A percentile compares a stretch with the other conserved stretches of the same genome.
phyloP scores from a whole-genome alignment of 1,140 invertebrate genomes.

The Colletes latitarsis region DNA sequence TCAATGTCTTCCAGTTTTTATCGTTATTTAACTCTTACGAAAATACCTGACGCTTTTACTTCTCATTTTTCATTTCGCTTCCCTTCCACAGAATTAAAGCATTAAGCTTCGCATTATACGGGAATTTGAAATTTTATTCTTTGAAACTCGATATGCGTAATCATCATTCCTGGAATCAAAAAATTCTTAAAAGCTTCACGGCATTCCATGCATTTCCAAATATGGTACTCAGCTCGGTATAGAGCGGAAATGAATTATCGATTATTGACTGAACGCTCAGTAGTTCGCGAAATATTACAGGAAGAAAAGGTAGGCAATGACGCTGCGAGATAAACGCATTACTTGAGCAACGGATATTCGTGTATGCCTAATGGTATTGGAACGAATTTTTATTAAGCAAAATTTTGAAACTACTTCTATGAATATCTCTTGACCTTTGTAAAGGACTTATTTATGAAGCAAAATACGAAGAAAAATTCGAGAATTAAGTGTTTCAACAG shows the following conservation, averaged over 20 bases:
- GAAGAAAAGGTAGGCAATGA: background rate
- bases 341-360: background rate
- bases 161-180: background rate
- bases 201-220: background rate
- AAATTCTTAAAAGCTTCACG: background rate
- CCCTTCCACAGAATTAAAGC: background rate
- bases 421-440: background rate
- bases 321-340: background rate
- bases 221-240: background rate
- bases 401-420: background rate
- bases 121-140: background rate
- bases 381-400: background rate
- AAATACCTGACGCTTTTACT: too few species aligned
- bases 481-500: too few species aligned
- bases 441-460: background rate
- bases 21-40: too few species aligned
- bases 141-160: background rate
- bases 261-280: constrained; percentile 6
- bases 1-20: too few species aligned
- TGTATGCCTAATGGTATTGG: background rate
- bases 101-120: background rate
- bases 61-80: too few species aligned
- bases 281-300: background rate
- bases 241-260: constrained; percentile 10
- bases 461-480: too few species aligned